Conservation (phyloP, 2,888 invertebrate genomes). For the Gerris lacustris region DNA sequence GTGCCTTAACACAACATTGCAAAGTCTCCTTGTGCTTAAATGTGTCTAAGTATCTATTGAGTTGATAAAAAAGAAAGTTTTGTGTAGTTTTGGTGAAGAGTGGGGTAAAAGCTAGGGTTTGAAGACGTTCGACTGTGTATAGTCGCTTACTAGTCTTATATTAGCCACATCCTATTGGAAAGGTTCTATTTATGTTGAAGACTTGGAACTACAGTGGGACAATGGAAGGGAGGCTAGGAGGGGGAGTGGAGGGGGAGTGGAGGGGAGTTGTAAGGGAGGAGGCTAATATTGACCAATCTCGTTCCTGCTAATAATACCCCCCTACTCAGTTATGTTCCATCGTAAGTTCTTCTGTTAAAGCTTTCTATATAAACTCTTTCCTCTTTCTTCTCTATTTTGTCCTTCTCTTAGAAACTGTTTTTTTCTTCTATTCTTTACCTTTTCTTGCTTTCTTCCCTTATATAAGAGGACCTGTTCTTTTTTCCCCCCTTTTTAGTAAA, state of each 20-base stretch:
- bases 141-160: neutral
- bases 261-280: neutral
- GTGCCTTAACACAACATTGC: no score
- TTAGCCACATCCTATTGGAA: neutral
- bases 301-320: neutral
- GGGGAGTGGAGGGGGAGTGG: neutral
- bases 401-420: no score
- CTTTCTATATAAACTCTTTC: neutral
- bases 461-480: no score
- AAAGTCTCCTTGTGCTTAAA: no score
- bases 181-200: neutral
- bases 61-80: no score
- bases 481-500: no score
- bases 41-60: no score
- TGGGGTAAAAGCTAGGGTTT: no score
- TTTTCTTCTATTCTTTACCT: no score
- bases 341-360: neutral
- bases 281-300: slow-evolving; percentile 3
- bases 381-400: neutral
- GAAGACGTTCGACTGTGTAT: no score
- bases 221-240: neutral
- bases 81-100: no score
- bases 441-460: no score
- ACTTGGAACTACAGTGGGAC: neutral
- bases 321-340: neutral